Conservation (phyloP, 2,797 vertebrate species). For the Pangasius djambal region DNA sequence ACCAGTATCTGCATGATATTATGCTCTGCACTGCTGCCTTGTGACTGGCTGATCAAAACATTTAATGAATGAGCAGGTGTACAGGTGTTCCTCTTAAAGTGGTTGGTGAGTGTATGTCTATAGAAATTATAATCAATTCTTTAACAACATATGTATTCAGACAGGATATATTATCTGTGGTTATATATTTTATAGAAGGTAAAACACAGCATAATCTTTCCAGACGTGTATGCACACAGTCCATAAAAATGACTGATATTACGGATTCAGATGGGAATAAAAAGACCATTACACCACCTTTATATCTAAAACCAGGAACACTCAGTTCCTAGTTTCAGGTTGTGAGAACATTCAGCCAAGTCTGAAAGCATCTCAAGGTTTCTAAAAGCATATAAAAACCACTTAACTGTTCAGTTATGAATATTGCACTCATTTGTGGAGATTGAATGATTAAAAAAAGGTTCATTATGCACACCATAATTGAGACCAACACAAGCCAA, state of each 20-base stretch:
- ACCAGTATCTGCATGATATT: neutral
- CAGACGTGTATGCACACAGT: neutral
- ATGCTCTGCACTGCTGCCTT: neutral
- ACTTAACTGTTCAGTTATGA: conserved; percentile 17
- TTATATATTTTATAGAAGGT: neutral
- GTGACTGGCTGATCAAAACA: neutral
- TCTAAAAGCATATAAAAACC: conserved; percentile 11
- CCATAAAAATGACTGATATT: neutral
- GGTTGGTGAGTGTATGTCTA: neutral
- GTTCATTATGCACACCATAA: conserved; percentile 43
- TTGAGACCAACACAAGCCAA: conserved; percentile 44
- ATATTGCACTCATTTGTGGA: conserved; percentile 22
- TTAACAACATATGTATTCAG: neutral
- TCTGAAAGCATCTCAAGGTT: neutral
- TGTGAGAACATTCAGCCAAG: neutral
- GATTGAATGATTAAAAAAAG: conserved; percentile 34
- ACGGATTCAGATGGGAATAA: neutral
- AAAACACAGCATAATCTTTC: neutral
- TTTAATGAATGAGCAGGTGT: neutral
- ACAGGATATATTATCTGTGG: neutral
- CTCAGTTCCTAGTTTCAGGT: neutral
- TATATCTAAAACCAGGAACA: neutral
- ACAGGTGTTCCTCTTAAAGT: neutral
- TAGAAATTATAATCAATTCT: neutral
- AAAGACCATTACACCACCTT: neutral